Evolutionary conservation across 2,888 invertebrate genomes (phyloP), one percentile per base, ranked within the genome.

Genomic region (Alitta virens): DNA sequence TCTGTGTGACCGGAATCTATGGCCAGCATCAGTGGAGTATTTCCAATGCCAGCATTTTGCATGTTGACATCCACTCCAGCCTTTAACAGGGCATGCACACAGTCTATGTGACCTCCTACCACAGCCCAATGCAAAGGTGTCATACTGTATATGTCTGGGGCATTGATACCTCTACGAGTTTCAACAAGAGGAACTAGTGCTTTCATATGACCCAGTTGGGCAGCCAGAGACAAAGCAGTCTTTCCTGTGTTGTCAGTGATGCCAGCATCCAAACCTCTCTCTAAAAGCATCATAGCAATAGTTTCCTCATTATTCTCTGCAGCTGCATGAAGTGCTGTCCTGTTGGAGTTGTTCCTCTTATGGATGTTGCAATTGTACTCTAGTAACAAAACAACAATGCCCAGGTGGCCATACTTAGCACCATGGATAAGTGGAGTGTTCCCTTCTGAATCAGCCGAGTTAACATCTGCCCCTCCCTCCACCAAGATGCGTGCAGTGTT

Each of bases 81-180:
- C 25, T 72, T 68, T 16, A 80, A 60, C 16, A 81, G 67, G 7
- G 75, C 65, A 21, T 74, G 70, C 1, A 78, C 74, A 61, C 80
- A 73, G 25, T 73, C 68, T 0, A 70, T 64, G 60, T 74, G 73
- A 42, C 77, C 77, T 52, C 75, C 72, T 52, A 77, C 78, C 2
- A 79, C 77, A 5, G 80, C 78, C 64, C 78, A 78, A 65, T 78
- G 79, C 2, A 81, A 60, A 1, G 80, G 77, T 0, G 80, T 78
- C 73, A 76, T 76, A 5, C 73, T 46, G 38, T 56, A 51, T 2
- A 49, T n/a, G 43, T 62, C 62, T 40, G 49, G 50, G 2, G n/a
- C n/a, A 46, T 64, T 62, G n/a, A 64, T 24, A 16, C 54, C 57
- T 2, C 25, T 38, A 14, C 43, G 40, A 23, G 62, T 53, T 21